phyloP scores from a whole-genome alignment of 2,797 vertebrate genomes.

The Linurgus olivaceus region DNA sequence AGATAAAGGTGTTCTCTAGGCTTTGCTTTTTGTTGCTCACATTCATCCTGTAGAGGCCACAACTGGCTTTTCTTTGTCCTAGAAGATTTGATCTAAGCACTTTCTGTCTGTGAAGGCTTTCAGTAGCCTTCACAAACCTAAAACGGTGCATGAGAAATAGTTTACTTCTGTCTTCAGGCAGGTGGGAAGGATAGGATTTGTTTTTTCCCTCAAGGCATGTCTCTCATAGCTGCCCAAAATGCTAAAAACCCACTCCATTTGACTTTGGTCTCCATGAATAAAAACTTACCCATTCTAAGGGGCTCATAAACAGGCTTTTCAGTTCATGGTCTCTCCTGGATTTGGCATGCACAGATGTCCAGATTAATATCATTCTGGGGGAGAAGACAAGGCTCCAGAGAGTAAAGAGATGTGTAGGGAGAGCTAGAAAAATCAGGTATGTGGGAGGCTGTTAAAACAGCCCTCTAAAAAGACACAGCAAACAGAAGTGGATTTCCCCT shows the following conservation, averaged over 20 bases:
- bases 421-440: neutral
- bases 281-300: neutral
- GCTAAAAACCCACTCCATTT: neutral
- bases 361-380: neutral
- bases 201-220: accelerated
- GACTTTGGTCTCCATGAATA: neutral
- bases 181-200: neutral
- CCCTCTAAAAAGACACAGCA: neutral
- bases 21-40: neutral
- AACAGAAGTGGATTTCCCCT: neutral
- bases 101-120: neutral
- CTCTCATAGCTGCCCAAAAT: neutral
- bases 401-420: neutral
- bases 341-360: accelerated
- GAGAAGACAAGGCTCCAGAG: neutral
- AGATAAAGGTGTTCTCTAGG: neutral
- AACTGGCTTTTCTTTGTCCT: neutral
- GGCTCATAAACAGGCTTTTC: neutral
- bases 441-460: neutral
- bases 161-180: neutral
- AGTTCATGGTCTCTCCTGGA: neutral
- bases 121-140: neutral
- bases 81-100: neutral
- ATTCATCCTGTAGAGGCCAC: neutral
- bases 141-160: neutral